These are phyloP conservation scores for Siderastrea radians DNA, from an alignment of 92 coral and sea anemone species.

Conservation along the genomic window DNA sequence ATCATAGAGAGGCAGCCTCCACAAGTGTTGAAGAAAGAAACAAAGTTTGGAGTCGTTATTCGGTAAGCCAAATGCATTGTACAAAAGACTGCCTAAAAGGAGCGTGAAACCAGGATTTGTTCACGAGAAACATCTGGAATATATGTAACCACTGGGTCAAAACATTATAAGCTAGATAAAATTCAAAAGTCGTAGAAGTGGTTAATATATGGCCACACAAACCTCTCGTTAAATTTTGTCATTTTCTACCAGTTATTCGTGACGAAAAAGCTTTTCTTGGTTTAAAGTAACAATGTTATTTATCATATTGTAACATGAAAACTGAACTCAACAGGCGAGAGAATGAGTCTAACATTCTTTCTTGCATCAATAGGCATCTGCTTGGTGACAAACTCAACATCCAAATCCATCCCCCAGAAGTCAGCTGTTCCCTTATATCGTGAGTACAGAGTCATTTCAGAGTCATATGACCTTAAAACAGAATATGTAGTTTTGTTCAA, in stretches of 20 bases:
- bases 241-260: too few species aligned
- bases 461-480: background rate
- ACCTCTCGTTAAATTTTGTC: too few species aligned
- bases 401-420: conserved; percentile 94
- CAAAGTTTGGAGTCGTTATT: conserved; percentile 87
- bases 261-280: too few species aligned
- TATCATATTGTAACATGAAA: too few species aligned
- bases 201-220: too few species aligned
- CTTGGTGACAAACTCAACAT: conserved; percentile 92
- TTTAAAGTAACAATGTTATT: too few species aligned
- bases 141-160: too few species aligned
- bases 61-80: conserved; percentile 67
- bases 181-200: too few species aligned
- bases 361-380: conserved; percentile 63
- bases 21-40: conserved; percentile 93
- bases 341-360: background rate
- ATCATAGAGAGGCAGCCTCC: conserved; percentile 94
- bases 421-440: conserved; percentile 87
- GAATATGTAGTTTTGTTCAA: background rate
- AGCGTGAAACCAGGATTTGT: too few species aligned
- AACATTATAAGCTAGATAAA: too few species aligned
- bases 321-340: too few species aligned
- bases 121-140: too few species aligned
- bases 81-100: background rate
- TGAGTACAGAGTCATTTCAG: conserved; percentile 56